Base-by-base conservation (phyloP, 2,113 vertebrate genomes). In the Cervus canadensis region DNA sequence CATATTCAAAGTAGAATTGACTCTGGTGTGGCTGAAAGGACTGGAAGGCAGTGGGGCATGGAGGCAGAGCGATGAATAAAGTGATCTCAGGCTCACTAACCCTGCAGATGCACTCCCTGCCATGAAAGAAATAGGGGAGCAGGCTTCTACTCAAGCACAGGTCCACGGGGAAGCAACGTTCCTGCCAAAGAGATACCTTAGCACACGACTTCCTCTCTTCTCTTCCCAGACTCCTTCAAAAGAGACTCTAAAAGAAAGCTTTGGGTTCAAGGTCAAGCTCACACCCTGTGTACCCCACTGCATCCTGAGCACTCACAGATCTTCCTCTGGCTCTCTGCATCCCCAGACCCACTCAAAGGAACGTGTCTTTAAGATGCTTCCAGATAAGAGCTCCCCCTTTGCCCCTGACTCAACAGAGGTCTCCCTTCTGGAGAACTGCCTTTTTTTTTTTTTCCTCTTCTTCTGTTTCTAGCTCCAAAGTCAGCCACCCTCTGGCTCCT, bases 281-380 rank as follows among this genome's bases (percentile, higher is more conserved):
- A 52, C 1, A 1, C 23, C 74, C 26, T 15, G 14, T 10, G 28
- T 12, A 33, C n/a, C 21, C 36, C 4, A n/a, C 26, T 0, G 13
- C 71, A 60, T 45, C 56, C 86, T 5, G n/a, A 56, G 25, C 21
- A 43, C 21, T 11, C 54, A 15, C n/a, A 79, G 45, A 19, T 54
- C 50, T 54, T 82, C n/a, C 10, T 43, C 15, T 17, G 40, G 21
- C 43, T 92, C 25, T 52, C 19, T 76, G 48, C 19, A 33, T 36
- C 16, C 71, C 40, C 26, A 28, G 59, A 84, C 15, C 3, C 17
- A 25, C 40, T 48, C 79, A 43, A 14, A 67, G 9, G 12, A 40
- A 16, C 0, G 0, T 14, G n/a, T 57, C 57, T 91, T 76, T 14
- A 87, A 90, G 43, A 50, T 15, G 19, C 0, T 23, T 43, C 82